A percentile compares a stretch with the other conserved stretches of the same genome.
These are phyloP conservation scores for Caprella mutica DNA, from an alignment of 2,888 invertebrate genomes.

Conservation along the genomic window DNA sequence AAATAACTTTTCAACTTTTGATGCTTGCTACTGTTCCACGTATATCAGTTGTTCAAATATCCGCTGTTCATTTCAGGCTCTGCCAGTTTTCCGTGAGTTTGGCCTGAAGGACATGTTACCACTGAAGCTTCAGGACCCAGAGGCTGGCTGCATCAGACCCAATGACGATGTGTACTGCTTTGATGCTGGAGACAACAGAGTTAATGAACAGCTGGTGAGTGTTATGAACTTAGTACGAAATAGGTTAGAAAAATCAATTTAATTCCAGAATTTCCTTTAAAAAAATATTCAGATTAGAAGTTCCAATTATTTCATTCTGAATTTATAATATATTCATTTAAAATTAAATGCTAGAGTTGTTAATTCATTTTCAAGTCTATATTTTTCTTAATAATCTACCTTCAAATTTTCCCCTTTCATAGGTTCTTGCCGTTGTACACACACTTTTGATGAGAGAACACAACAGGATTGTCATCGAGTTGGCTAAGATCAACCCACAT, in stretches of 20 bases:
- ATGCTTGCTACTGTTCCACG: no score
- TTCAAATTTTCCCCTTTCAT: neutral
- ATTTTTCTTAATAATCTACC: no score
- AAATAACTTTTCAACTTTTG: no score
- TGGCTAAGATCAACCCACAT: conserved; percentile 56
- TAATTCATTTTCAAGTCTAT: neutral
- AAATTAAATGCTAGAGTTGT: neutral
- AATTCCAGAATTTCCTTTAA: neutral
- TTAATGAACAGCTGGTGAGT: conserved; percentile 38
- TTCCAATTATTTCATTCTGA: neutral
- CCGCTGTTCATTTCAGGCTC: conserved; percentile 47
- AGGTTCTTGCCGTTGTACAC: conserved; percentile 43
- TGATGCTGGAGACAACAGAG: conserved; percentile 38
- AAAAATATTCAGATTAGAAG: neutral
- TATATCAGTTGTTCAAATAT: no score
- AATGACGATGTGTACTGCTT: conserved; percentile 38
- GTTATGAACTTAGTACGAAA: neutral
- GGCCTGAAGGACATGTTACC: conserved; percentile 44
- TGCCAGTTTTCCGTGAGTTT: conserved; percentile 40
- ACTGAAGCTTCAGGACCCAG: conserved; percentile 42
- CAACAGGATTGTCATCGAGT: conserved; percentile 57
- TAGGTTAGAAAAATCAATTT: neutral
- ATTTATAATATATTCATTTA: neutral
- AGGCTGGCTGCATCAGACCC: conserved; percentile 42
- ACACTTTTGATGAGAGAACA: conserved; percentile 66